Base-by-base conservation (phyloP, 2,797 vertebrate genomes). In the Melanotaenia maccullochi region DNA sequence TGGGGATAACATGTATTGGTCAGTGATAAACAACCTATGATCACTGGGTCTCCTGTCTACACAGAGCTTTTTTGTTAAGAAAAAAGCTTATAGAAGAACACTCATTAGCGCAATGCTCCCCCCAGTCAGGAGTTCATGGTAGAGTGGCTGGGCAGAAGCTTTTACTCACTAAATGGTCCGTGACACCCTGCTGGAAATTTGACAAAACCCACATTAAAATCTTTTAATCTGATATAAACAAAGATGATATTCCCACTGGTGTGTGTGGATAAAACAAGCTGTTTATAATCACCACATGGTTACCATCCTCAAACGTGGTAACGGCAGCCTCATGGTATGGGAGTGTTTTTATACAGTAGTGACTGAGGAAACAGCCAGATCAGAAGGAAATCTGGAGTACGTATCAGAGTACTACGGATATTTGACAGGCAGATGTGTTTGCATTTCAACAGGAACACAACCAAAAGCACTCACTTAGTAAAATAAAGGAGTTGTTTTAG, bases 121-220 rank as follows among this genome's bases (percentile, higher is more conserved):
- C 38, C 44, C 60, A 42, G 11, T 61, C 58, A 11, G n/a, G n/a
- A 62, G 51, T 62, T 56, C 56, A 47, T 57, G 38, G 61, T 60
- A 52, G 5, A 65, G 57, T 24, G 62, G 59, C 33, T 58, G 24
- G 62, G 47, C 14, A 0, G 40, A 71, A 55, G n/a, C 32, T 40
- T 57, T 54, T 67, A 12, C 16, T 75, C 66, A 54, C 13, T 44
- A 51, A 59, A 63, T 71, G 42, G 52, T 14, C 52, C 42, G 58
- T 66, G 71, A 52, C 13, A 36, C 28, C 12, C 0, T 8, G 40
- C 59, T 63, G 32, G 60, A 42, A 59, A 54, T 58, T 68, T 52
- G 25, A 54, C 60, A 68, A 51, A 62, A 58, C 18, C 25, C 5
- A 49, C 9, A 11, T 9, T 49, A 49, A 47, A 22, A 22, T 47